phyloP scores from a whole-genome alignment of 2,113 vertebrate genomes.

The Microtus ochrogaster region DNA sequence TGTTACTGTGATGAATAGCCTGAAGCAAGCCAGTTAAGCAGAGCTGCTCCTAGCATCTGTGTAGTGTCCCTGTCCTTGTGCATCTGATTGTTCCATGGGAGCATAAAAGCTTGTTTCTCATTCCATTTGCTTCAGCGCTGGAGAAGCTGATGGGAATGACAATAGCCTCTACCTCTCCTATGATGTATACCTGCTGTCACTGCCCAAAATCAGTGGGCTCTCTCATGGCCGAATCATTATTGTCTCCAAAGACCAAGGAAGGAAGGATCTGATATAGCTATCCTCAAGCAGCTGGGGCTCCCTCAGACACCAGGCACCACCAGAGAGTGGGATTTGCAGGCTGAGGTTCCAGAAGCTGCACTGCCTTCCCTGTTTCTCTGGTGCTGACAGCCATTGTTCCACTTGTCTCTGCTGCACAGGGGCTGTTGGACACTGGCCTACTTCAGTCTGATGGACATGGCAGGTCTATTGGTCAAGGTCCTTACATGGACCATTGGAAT shows the following conservation, averaged over 20 bases:
- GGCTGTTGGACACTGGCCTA: neutral
- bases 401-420: neutral
- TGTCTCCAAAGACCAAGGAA: neutral
- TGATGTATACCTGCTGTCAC: neutral
- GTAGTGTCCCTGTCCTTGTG: neutral
- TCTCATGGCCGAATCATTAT: neutral
- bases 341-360: neutral
- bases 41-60: neutral
- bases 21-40: neutral
- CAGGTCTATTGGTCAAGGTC: neutral
- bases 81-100: neutral
- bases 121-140: neutral
- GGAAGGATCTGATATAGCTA: neutral
- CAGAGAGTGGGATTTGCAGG: neutral
- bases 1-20: constrained; percentile 10
- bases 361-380: neutral
- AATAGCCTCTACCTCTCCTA: neutral
- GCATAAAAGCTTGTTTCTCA: neutral
- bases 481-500: neutral
- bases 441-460: neutral
- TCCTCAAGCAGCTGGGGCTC: neutral
- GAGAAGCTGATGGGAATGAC: no score
- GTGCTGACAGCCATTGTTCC: neutral
- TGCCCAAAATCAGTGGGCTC: neutral
- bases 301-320: neutral